Base-by-base conservation (phyloP, 2,888 invertebrate species). In the Plagiodera versicolora region DNA sequence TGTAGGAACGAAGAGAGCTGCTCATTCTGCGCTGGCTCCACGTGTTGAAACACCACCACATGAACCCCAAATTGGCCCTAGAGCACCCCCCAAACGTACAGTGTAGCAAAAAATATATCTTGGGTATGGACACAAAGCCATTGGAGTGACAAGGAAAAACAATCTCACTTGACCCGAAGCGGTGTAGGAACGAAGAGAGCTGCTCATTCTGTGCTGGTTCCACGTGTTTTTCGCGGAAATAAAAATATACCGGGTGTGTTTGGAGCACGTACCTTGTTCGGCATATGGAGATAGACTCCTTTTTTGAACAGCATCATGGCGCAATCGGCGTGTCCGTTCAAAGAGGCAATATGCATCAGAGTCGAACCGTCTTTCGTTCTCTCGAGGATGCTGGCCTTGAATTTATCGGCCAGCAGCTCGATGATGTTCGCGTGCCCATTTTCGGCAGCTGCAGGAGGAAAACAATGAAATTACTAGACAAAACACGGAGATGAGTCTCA, bases 261-360 rank as follows among this genome's bases (percentile, higher is more conserved):
- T 52, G 8, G 10, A n/a, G 10, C 18, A 45, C 5, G 5, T 65
- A 87, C 90, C 86, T 98, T 99, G 80, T 99, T 99, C 64, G 99
- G 98, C 98, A 99, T 99, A 78, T 98, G 96, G 18, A 99, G 86
- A 69, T 98, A 98, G 35, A 99, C 98, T 10, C 99, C 99, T 79
- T 98, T 96, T 81, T 96, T 97, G 81, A 99, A 94, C 64, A 99
- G 90, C 88, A 97, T 96, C 84, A 96, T 92, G 48, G 98, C 98
- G 73, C 98, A 98, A 75, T 98, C 98, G 0, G 98, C 95, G 79
- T 98, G 98, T 0, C 99, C 98, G 77, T 94, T 95, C 64, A 95
- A 84, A 0, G 98, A 96, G 0, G 99, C 98, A 65, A 99, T 96
- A 79, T 99, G 99, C 93, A 99, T 96, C 65, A 99, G 83, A 0